Evolutionary conservation across 2,113 vertebrate genomes (phyloP), one percentile per base, ranked within the genome.

Genomic region (Poicephalus gulielmi): DNA sequence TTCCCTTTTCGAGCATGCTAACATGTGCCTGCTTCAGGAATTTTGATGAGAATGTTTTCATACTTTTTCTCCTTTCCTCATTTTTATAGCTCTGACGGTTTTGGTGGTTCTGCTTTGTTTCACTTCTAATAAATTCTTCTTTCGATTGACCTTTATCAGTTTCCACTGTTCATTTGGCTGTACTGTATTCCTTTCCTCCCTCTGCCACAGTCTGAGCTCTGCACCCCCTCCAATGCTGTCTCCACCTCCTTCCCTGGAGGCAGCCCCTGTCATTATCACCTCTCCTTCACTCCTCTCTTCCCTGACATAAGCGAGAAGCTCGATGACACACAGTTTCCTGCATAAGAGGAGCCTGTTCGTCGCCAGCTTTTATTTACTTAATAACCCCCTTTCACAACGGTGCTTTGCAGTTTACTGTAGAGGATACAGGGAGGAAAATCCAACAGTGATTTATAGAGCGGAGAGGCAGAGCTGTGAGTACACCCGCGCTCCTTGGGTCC

Each of bases 231-330:
- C 27, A 18, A 1, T 10, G 66, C 90, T 31, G 46, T 39, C 62
- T 49, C 77, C 89, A 41, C 49, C 53, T 91, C 84, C 75, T 39
- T 78, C 89, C 89, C 86, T 59, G 59, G 71, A 83, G 94, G 82
- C 93, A 80, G 79, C 53, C 41, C 66, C 78, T 86, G 91, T 90
- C 92, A n/a, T 92, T 86, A 82, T 73, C 87, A 39, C 94, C 84
- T 92, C 84, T 74, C 74, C 76, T 79, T 94, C 87, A 14, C 81
- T 91, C 73, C 64, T 74, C 70, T 84, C 47, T 35, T 90, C 43
- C 78, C 85, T 66, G 18, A 44, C 76, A 63, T 5, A 11, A 25
- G 68, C 0, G 44, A 92, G 78, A 87, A 88, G 85, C 91, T 88
- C 23, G 13, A 53, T 76, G 94, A 95, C 74, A 80, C 83, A 50